Evolutionary conservation across 2,797 vertebrate species (phyloP).

Genomic region (Megaceryle alcyon): DNA sequence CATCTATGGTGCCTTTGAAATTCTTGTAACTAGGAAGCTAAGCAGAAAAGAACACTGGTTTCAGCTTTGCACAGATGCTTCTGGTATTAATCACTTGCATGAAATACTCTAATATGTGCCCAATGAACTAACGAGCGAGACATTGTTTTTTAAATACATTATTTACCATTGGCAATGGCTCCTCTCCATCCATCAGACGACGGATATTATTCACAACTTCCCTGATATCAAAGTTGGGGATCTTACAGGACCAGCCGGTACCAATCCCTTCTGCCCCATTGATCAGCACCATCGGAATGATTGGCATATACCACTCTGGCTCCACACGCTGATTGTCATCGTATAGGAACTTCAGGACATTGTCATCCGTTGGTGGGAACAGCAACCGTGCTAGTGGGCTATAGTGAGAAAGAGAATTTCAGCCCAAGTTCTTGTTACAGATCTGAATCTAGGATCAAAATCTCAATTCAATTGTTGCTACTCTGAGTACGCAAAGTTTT

Average conservation of each 20-base stretch:
- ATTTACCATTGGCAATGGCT: conserved; percentile 90
- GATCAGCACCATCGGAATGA: conserved; percentile 91
- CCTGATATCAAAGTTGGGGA: conserved; percentile 91
- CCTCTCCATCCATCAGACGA: conserved; percentile 89
- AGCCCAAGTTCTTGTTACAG: background rate
- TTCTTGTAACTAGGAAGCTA: conserved; percentile 96
- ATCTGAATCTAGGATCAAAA: background rate
- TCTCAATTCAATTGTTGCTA: background rate
- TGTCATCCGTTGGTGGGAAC: conserved; percentile 91
- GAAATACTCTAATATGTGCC: background rate
- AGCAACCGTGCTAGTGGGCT: conserved; percentile 89
- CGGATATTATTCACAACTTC: conserved; percentile 92
- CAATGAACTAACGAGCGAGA: background rate
- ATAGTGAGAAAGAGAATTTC: background rate
- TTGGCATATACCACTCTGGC: conserved; percentile 99
- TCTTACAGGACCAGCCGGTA: conserved; percentile 95
- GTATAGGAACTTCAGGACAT: conserved; percentile 89
- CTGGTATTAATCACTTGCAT: background rate
- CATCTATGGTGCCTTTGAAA: conserved; percentile 92
- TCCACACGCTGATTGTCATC: conserved; percentile 97
- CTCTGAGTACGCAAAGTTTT: background rate
- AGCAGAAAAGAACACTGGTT: conserved; percentile 1
- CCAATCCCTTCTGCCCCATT: conserved; percentile 96
- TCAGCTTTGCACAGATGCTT: background rate
- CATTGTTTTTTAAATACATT: fast-evolving